Percentiles rank a stretch among this genome's conserved stretches.
Evolutionary conservation across 1,140 invertebrate genomes (phyloP).

Genomic region (Drosophila gunungcola): DNA sequence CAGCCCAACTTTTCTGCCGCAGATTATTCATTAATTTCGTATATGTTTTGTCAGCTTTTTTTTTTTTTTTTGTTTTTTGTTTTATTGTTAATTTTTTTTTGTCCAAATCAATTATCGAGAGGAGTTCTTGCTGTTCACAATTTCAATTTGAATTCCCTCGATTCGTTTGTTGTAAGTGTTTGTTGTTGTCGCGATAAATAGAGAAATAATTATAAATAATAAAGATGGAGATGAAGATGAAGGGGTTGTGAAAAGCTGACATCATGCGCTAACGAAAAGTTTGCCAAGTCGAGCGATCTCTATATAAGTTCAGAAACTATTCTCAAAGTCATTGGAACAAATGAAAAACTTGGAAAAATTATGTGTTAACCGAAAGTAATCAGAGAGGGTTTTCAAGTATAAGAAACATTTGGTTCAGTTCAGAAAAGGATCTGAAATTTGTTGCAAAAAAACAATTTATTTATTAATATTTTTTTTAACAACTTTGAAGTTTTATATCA

Average conservation of each 20-base stretch:
- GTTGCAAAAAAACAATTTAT: too few relatives aligned
- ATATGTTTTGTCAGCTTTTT: constrained; percentile 20
- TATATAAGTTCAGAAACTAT: constrained; percentile 1
- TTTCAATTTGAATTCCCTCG: constrained; percentile 26
- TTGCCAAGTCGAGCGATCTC: background rate
- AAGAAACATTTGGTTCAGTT: too few relatives aligned
- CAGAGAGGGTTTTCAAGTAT: too few relatives aligned
- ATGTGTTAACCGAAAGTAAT: too few relatives aligned
- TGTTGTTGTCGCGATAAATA: constrained; percentile 28
- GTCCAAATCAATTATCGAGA: constrained; percentile 68
- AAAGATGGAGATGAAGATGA: too few relatives aligned
- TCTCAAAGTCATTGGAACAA: background rate
- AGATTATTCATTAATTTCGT: constrained; percentile 40
- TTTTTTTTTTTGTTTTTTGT: constrained; percentile 31
- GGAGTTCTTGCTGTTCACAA: constrained; percentile 1
- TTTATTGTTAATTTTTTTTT: constrained; percentile 12
- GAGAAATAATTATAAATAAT: background rate
- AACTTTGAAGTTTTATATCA: too few relatives aligned
- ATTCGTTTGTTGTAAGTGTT: constrained; percentile 18
- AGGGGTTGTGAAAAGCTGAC: background rate
- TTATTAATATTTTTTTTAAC: too few relatives aligned
- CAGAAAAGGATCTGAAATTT: too few relatives aligned
- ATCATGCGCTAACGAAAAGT: constrained; percentile 3
- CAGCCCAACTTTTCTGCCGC: background rate
- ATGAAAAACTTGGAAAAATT: too few relatives aligned